phyloP scores from a whole-genome alignment of 1,140 invertebrate genomes.

The Amyelois transitella region DNA sequence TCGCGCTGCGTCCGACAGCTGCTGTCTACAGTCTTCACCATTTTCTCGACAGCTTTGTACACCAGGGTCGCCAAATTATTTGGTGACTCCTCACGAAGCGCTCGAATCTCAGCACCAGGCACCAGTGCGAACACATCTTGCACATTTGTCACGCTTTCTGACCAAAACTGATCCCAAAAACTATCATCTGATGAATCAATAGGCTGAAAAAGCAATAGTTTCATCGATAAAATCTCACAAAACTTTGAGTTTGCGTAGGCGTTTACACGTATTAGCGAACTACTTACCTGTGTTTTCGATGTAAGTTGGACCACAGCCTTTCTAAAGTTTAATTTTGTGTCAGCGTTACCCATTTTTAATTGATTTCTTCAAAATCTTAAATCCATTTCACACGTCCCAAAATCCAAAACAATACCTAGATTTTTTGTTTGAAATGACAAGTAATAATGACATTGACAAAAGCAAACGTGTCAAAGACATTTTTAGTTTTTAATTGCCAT shows the following conservation, averaged over 20 bases:
- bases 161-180: conserved; percentile 99
- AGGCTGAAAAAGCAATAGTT: conserved; percentile 77
- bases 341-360: conserved; percentile 93
- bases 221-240: conserved; percentile 15
- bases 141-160: conserved; percentile 92
- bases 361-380: conserved; percentile 36
- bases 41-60: conserved; percentile 98
- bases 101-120: conserved; percentile 94
- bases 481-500: not conserved
- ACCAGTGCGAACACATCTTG: conserved; percentile 98
- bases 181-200: conserved; percentile 93
- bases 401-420: conserved; percentile 43
- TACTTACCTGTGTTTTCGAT: conserved; percentile 91
- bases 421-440: conserved; percentile 6
- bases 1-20: conserved; percentile 95
- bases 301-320: conserved; percentile 98
- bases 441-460: conserved; percentile 23
- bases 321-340: conserved; percentile 97
- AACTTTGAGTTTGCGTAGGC: conserved; percentile 6
- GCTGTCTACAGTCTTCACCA: conserved; percentile 94
- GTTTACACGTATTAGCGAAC: conserved; percentile 1
- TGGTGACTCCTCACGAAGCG: conserved; percentile 95
- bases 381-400: conserved; percentile 51
- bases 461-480: conserved; percentile 32
- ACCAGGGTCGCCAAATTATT: conserved; percentile 99